phyloP scores from a whole-genome alignment of 2,113 vertebrate genomes.

The Forbesichthys papilliferus region DNA sequence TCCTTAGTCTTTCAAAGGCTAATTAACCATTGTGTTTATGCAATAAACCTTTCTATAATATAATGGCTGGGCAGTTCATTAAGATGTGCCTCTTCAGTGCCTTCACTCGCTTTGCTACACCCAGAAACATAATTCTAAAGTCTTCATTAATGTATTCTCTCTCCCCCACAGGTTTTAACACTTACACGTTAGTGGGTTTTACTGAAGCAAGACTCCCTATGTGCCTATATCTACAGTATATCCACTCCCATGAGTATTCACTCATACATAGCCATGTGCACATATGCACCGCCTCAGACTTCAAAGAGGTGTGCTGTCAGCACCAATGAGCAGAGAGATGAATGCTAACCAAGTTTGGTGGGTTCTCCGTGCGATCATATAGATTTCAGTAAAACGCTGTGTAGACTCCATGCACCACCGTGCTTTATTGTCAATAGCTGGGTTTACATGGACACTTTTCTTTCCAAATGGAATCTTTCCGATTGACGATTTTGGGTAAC shows the following conservation, averaged over 20 bases:
- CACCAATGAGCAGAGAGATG: conserved; percentile 25
- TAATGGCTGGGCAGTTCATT: too few species aligned
- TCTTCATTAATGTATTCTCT: conserved; percentile 5
- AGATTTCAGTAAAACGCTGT: conserved; percentile 20
- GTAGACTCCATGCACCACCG: neutral
- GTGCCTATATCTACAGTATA: conserved; percentile 10
- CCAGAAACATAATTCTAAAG: conserved; percentile 10
- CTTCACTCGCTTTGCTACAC: conserved; percentile 6
- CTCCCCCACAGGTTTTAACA: conserved; percentile 17
- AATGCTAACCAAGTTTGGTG: conserved; percentile 18
- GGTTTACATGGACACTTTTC: too few species aligned
- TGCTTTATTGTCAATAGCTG: neutral
- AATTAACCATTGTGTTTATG: too few species aligned
- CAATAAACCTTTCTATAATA: too few species aligned
- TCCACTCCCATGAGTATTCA: conserved; percentile 22
- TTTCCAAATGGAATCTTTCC: too few species aligned
- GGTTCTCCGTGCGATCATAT: neutral
- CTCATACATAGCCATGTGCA: neutral
- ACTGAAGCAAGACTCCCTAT: neutral
- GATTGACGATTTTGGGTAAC: too few species aligned
- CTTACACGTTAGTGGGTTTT: conserved; percentile 20
- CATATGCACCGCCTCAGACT: conserved; percentile 21
- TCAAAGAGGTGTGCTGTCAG: conserved; percentile 41
- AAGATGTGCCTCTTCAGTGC: neutral
- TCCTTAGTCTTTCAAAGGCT: too few species aligned